phyloP scores from a whole-genome alignment of 2,797 vertebrate genomes.

The Enteromius anoplus region DNA sequence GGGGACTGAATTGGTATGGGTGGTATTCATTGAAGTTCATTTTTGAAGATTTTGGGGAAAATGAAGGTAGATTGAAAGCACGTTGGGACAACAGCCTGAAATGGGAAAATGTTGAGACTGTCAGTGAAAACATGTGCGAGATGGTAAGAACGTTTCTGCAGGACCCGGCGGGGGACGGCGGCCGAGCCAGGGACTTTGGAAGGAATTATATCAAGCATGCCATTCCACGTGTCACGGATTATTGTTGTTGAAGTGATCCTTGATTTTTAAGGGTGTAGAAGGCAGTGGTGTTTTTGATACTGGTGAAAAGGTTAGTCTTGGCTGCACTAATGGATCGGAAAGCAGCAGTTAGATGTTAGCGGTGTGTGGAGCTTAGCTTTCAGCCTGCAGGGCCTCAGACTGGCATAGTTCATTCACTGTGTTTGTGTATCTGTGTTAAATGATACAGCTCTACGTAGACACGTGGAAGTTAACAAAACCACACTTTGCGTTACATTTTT shows the following conservation, averaged over 20 bases:
- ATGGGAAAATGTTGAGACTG: not conserved
- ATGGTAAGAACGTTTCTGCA: not conserved
- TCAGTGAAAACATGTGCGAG: constrained; percentile 38
- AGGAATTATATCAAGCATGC: constrained; percentile 22
- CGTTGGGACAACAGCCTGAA: constrained; percentile 22
- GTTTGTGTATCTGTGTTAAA: not conserved
- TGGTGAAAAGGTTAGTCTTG: not conserved
- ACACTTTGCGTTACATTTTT: not conserved
- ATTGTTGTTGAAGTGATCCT: constrained; percentile 15
- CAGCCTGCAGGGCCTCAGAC: not conserved
- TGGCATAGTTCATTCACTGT: constrained; percentile 4
- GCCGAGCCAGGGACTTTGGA: constrained; percentile 26
- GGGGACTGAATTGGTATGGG: constrained; percentile 15
- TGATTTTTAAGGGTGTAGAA: constrained; percentile 3
- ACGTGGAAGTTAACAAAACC: not conserved
- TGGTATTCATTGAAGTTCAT: constrained; percentile 29
- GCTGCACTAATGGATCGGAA: not conserved
- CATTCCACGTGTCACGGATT: constrained; percentile 23
- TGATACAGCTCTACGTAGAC: not conserved
- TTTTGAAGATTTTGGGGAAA: constrained; percentile 25
- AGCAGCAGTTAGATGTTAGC: not conserved
- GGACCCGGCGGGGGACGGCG: not conserved
- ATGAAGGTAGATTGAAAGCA: constrained; percentile 24
- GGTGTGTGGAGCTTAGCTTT: not conserved
- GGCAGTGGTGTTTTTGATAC: constrained; percentile 1